phyloP scores from a whole-genome alignment of 2,888 invertebrate genomes.

The Augiades crinisus region DNA sequence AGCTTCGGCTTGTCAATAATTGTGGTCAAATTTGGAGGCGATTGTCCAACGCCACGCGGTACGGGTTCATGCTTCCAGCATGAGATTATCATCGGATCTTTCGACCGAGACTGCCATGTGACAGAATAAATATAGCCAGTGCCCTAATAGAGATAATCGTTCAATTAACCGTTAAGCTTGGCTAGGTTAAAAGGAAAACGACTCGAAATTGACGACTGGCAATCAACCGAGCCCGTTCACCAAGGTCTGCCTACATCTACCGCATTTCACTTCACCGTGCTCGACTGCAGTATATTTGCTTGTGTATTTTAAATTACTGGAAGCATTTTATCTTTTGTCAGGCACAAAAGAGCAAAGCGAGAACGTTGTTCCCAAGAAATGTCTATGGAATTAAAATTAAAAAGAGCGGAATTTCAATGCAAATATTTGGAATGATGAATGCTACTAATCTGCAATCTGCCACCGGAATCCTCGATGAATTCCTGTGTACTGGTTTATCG shows the following conservation, averaged over 20 bases:
- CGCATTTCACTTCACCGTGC: constrained; percentile 22
- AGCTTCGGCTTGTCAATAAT: constrained; percentile 41
- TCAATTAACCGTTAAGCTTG: constrained; percentile 39
- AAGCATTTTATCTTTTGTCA: constrained; percentile 27
- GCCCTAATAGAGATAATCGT: constrained; percentile 47
- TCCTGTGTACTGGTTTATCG: constrained; percentile 54
- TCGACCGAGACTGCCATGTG: constrained; percentile 40
- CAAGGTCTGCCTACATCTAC: constrained; percentile 25
- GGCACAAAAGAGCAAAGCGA: constrained; percentile 17
- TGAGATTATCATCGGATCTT: constrained; percentile 45
- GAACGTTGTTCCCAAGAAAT: constrained; percentile 48
- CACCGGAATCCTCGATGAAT: constrained; percentile 64
- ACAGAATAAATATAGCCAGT: constrained; percentile 44
- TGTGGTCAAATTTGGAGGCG: constrained; percentile 46
- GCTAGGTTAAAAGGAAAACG: constrained; percentile 28
- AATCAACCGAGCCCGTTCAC: constrained; percentile 17
- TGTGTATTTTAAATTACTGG: constrained; percentile 23
- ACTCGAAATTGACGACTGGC: constrained; percentile 21
- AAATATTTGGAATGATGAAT: constrained; percentile 66
- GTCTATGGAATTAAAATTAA: constrained; percentile 49
- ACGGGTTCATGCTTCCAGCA: constrained; percentile 46
- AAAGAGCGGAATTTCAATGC: constrained; percentile 56
- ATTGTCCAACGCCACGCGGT: constrained; percentile 41
- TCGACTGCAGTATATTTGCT: constrained; percentile 1
- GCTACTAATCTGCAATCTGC: constrained; percentile 71